Evolutionary conservation across 2,888 invertebrate species (phyloP), one percentile per base, ranked within the genome.

Genomic region (Drosophila kuntzei): DNA sequence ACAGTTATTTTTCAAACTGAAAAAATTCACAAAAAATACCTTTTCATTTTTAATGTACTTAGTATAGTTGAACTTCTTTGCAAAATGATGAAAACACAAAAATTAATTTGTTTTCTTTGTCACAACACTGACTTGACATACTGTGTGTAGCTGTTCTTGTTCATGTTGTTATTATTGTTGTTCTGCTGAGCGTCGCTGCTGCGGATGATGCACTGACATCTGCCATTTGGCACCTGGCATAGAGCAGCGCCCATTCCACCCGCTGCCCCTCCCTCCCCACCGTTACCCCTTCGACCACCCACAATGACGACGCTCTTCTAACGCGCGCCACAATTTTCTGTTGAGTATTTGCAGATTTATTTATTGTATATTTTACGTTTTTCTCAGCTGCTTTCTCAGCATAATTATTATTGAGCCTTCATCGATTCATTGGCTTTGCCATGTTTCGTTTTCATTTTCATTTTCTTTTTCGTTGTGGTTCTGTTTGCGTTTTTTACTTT

Each of bases 331-430:
- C 51, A 57, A 50, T 59, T 39, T 36, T 53, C 25, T 66, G 29
- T 36, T 20, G 43, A 46, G 43, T 54, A 34, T 36, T 51, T 59
- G 44, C 22, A 46, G 41, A 25, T 50, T 27, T 11, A 4, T 0
- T 32, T 41, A 22, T 16, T 32, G 7, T 39, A n/a, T 34, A 3
- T 46, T 53, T 18, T 60, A n/a, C 27, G 1, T 54, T 41, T 14
- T 53, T 39, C 58, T 18, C 57, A 29, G 63, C 41, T 61, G 70
- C 60, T 63, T 66, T 58, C 71, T 70, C 65, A 82, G 87, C 84
- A 88, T 86, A 74, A 88, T 79, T 69, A 76, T 76, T 88, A 88
- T 88, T 88, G 88, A 88, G 78, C 71, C 71, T 60, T 70, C 78
- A 88, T 83, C 84, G 82, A 88, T 86, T 77, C 75, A 51, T 59